Conservation (phyloP, 2,888 invertebrate species). For the Agriopis leucophaearia region DNA sequence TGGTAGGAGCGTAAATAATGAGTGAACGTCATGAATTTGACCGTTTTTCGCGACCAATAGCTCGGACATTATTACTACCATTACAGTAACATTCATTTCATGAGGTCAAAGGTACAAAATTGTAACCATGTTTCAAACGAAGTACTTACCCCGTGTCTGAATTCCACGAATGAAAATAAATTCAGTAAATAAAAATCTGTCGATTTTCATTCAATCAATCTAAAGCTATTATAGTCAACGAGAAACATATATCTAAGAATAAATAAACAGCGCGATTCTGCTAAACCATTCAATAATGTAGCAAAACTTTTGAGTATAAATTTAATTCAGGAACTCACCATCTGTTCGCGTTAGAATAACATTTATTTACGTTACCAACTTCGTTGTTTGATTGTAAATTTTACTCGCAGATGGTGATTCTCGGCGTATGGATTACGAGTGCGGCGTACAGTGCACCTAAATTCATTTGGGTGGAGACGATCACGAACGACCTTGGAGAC, state of each 20-base stretch:
- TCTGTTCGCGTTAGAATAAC: slow-evolving; percentile 32
- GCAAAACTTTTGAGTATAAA: slow-evolving; percentile 27
- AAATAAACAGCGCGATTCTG: slow-evolving; percentile 19
- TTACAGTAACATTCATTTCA: slow-evolving; percentile 22
- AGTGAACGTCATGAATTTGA: slow-evolving; percentile 16
- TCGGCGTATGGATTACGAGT: slow-evolving; percentile 93
- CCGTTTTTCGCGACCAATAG: slow-evolving; percentile 19
- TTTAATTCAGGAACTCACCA: slow-evolving; percentile 29
- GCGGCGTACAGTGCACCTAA: slow-evolving; percentile 94
- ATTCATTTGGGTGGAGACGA: slow-evolving; percentile 93
- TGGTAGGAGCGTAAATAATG: slow-evolving; percentile 20
- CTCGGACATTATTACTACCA: slow-evolving; percentile 22
- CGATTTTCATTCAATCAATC: slow-evolving; percentile 17
- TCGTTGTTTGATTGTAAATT: slow-evolving; percentile 35
- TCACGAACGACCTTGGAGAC: slow-evolving; percentile 87
- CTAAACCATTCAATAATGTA: slow-evolving; percentile 21
- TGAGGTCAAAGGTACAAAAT: slow-evolving; percentile 20
- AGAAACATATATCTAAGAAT: slow-evolving; percentile 1
- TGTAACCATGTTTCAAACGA: slow-evolving; percentile 8
- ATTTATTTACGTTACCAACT: slow-evolving; percentile 30
- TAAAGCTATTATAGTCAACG: slow-evolving; percentile 7
- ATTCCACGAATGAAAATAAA: background rate
- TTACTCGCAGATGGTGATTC: slow-evolving; percentile 89
- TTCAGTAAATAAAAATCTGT: background rate
- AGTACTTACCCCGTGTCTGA: background rate